A percentile compares a stretch with the other conserved stretches of the same genome.
phyloP scores from a whole-genome alignment of 1,140 invertebrate species.

The Bathynomus jamesi region DNA sequence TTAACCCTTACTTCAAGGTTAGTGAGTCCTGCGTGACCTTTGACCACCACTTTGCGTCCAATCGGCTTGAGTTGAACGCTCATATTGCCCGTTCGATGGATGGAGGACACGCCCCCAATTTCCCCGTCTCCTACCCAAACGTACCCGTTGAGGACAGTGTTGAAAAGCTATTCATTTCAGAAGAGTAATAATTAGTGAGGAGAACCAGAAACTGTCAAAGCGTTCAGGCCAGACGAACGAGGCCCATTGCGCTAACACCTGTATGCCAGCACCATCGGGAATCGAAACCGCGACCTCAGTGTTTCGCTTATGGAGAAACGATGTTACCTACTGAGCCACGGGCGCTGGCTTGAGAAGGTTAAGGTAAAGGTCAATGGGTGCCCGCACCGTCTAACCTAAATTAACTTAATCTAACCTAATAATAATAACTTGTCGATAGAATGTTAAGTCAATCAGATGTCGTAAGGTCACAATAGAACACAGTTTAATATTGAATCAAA shows the following conservation, averaged over 20 bases:
- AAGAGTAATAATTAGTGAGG: background rate
- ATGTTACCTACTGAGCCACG: too few species aligned
- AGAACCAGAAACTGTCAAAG: background rate
- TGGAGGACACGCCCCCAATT: slow-evolving; percentile 1
- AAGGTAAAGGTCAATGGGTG: too few species aligned
- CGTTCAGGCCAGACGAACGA: background rate
- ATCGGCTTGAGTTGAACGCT: background rate
- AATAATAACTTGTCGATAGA: background rate
- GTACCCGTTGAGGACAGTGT: slow-evolving; percentile 2
- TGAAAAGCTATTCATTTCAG: slow-evolving; percentile 12
- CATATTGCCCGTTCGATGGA: slow-evolving; percentile 9
- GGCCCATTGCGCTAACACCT: too few species aligned
- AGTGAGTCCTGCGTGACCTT: slow-evolving; percentile 9
- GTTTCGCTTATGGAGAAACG: too few species aligned
- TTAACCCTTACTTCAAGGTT: background rate
- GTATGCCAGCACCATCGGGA: too few species aligned
- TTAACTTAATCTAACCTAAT: too few species aligned
- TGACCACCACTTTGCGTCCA: background rate
- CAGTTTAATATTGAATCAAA: too few species aligned
- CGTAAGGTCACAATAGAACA: too few species aligned
- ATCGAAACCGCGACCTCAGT: too few species aligned
- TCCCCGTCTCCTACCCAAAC: slow-evolving; percentile 7
- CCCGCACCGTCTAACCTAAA: too few species aligned
- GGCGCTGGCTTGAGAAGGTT: too few species aligned
- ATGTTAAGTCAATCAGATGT: background rate